A percentile compares a stretch with the other conserved stretches of the same genome.
Evolutionary conservation across 2,888 invertebrate genomes (phyloP).

Genomic region (Rhagophthalmus giganteus): DNA sequence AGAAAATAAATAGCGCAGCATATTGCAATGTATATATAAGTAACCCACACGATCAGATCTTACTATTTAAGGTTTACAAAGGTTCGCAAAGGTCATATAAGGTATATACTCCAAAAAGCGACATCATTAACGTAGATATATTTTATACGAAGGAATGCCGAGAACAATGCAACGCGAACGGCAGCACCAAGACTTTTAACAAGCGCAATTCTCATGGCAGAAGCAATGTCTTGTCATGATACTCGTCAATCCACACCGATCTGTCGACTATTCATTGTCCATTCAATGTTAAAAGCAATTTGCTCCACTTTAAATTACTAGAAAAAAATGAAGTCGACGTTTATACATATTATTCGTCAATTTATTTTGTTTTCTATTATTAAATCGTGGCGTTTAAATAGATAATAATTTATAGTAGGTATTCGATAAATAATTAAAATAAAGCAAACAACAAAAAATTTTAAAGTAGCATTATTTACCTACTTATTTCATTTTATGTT

Average conservation of each 20-base stretch:
- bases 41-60: slow-evolving; percentile 22
- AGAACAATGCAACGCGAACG: slow-evolving; percentile 37
- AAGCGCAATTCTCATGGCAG: slow-evolving; percentile 27
- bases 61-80: slow-evolving; percentile 35
- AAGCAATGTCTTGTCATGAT: slow-evolving; percentile 17
- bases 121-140: slow-evolving; percentile 47
- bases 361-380: too few relatives aligned
- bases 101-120: slow-evolving; percentile 45
- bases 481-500: too few relatives aligned
- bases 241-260: slow-evolving; percentile 19
- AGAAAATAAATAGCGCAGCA: neutral
- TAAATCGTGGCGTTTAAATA: too few relatives aligned
- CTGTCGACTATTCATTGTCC: slow-evolving; percentile 15
- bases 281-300: slow-evolving; percentile 10
- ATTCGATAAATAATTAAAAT: too few relatives aligned
- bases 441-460: too few relatives aligned
- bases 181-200: slow-evolving; percentile 33
- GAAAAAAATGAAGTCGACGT: neutral
- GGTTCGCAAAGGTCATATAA: slow-evolving; percentile 37
- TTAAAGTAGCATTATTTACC: too few relatives aligned
- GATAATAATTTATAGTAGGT: too few relatives aligned
- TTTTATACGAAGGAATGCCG: slow-evolving; percentile 32
- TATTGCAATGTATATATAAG: slow-evolving; percentile 32
- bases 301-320: slow-evolving; percentile 11
- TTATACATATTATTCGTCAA: too few relatives aligned